Base-by-base conservation (phyloP, 2,113 vertebrate species). In the Phylloscopus trochilus region DNA sequence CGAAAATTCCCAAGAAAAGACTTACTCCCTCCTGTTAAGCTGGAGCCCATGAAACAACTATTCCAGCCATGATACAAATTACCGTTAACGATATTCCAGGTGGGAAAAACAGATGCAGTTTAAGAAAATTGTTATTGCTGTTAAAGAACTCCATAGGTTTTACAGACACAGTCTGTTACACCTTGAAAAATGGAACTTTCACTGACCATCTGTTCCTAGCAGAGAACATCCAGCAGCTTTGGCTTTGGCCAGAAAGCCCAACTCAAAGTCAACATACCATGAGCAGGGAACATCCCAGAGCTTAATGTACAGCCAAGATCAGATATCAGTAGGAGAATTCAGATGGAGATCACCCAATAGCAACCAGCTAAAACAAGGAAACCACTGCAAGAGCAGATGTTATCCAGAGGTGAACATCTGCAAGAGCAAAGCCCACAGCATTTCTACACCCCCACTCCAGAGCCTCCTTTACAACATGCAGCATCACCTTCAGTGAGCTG, bases 101-200 rank as follows among this genome's bases (percentile, higher is more conserved):
- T 95, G 94, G 83, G 87, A 72, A 93, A 91, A 95, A 16, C 90
- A 97, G 90, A 69, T 95, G 90, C 35, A 80, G 83, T 77, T 95
- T 87, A 95, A 89, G 91, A 76, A 96, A 95, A 90, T 68, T 52
- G 52, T 46, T 93, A 80, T 46, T 92, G 85, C 82, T 55, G 56
- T 52, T 90, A 80, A 80, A 90, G 86, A 64, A 62, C 62, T 46
- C 67, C 31, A 35, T 21, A 89, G 56, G 51, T 79, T 92, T 92
- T 73, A 87, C 75, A 95, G 85, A 79, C 33, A 64, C 69, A 91
- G 55, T 44, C 78, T 44, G 19, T 37, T 94, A 79, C 2, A 4
- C 55, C 82, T 91, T 83, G 87, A 95, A 95, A 95, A 94, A 89
- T 44, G 23, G 46, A 82, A 79, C 63, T 39, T 87, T 90, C 83